Conservation (phyloP, 2,113 vertebrate genomes). For the Callorhinus ursinus region DNA sequence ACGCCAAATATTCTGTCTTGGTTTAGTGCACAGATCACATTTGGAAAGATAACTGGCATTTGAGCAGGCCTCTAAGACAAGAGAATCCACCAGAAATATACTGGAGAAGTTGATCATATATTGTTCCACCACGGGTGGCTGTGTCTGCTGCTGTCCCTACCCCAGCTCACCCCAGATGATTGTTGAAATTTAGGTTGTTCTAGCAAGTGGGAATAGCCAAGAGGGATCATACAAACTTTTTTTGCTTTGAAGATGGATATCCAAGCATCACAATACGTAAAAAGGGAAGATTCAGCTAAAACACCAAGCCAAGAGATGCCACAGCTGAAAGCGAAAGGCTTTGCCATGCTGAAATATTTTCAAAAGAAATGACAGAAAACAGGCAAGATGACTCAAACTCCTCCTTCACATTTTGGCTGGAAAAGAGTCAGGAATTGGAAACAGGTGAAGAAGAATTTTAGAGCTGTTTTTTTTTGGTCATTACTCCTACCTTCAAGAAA, state of each 20-base stretch:
- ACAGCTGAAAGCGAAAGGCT: neutral
- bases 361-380: neutral
- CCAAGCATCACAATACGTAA: neutral
- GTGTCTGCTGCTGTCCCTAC: neutral
- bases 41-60: neutral
- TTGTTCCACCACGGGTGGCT: neutral
- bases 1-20: neutral
- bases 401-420: neutral
- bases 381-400: neutral
- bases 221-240: neutral
- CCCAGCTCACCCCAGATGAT: neutral
- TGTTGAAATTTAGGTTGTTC: neutral
- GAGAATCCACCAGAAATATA: neutral
- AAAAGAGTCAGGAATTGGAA: neutral
- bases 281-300: neutral
- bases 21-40: neutral
- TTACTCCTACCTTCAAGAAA: neutral
- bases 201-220: neutral
- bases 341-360: neutral
- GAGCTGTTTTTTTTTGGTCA: neutral
- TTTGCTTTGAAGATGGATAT: neutral
- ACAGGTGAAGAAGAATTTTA: neutral
- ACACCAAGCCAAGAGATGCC: neutral
- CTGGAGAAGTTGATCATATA: neutral
- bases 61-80: neutral